Percentiles rank a stretch among this genome's conserved stretches.
These are phyloP conservation scores for Rhagonycha fulva DNA, from an alignment of 2,888 invertebrate genomes.

Conservation along the genomic window DNA sequence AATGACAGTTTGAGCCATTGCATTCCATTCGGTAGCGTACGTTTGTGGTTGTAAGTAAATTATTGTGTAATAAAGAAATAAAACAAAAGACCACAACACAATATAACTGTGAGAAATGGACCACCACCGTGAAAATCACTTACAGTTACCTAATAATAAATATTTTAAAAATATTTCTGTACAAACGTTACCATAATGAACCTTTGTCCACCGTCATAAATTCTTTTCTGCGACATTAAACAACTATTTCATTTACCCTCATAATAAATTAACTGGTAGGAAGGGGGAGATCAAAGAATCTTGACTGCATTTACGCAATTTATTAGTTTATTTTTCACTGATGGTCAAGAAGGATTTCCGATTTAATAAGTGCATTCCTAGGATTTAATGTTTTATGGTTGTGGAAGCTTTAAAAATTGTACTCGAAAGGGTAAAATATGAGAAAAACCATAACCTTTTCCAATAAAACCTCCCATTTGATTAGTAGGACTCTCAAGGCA, in stretches of 20 bases:
- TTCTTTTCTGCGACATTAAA: constrained; percentile 32
- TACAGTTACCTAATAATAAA: not conserved
- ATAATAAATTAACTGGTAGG: constrained; percentile 18
- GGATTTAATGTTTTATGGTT: not conserved
- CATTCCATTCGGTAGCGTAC: constrained; percentile 19
- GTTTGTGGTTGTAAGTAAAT: constrained; percentile 19
- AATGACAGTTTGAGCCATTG: constrained; percentile 7
- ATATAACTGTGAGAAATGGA: not conserved
- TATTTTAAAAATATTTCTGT: not conserved
- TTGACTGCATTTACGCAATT: constrained; percentile 26
- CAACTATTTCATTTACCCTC: constrained; percentile 31
- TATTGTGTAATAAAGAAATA: constrained; percentile 3
- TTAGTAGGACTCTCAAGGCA: constrained; percentile 26
- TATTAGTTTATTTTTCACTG: not conserved
- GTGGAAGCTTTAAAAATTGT: not conserved
- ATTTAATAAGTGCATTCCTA: not conserved
- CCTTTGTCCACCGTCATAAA: constrained; percentile 17
- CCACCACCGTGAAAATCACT: not conserved
- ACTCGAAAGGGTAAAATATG: not conserved
- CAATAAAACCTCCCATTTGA: constrained; percentile 28
- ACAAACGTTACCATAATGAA: not conserved
- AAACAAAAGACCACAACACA: constrained; percentile 3
- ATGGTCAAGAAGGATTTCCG: not conserved
- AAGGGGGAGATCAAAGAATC: constrained; percentile 20
- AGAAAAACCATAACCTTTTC: constrained; percentile 23